Evolutionary conservation across 2,113 vertebrate species (phyloP).

Genomic region (Passer montanus): DNA sequence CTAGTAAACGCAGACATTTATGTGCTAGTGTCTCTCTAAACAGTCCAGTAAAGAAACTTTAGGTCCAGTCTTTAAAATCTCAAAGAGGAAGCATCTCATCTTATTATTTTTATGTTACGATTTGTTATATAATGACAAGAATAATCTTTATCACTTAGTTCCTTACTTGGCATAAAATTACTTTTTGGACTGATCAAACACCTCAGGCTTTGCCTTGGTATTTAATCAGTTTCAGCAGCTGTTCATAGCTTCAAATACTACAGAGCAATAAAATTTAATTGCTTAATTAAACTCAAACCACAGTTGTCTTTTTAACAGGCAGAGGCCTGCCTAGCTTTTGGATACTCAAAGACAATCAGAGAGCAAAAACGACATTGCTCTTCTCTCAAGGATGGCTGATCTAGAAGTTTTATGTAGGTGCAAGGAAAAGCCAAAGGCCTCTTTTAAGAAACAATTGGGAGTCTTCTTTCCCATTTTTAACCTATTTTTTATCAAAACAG

Average conservation of each 20-base stretch:
- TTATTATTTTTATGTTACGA: not conserved
- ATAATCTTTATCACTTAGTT: not conserved
- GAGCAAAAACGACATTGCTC: not conserved
- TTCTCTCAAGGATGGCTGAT: not conserved
- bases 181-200: slow-evolving; percentile 37
- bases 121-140: not conserved
- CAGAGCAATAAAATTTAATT: slow-evolving; percentile 41
- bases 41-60: not conserved
- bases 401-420: not conserved
- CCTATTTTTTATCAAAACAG: not conserved
- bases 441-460: not conserved
- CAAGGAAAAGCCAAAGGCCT: not conserved
- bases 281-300: slow-evolving; percentile 57
- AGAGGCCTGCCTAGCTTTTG: not conserved
- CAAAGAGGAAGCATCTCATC: not conserved
- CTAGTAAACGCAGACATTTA: not conserved
- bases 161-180: slow-evolving; percentile 7
- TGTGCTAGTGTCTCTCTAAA: not conserved
- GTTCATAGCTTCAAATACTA: slow-evolving; percentile 43
- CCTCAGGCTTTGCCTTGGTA: not conserved
- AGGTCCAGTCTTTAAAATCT: not conserved
- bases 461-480: not conserved
- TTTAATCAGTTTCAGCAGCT: slow-evolving; percentile 56
- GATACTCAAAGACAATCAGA: not conserved
- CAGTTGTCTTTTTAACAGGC: slow-evolving; percentile 10